Base-by-base conservation (phyloP, 2,113 vertebrate species). In the Jacana jacana region DNA sequence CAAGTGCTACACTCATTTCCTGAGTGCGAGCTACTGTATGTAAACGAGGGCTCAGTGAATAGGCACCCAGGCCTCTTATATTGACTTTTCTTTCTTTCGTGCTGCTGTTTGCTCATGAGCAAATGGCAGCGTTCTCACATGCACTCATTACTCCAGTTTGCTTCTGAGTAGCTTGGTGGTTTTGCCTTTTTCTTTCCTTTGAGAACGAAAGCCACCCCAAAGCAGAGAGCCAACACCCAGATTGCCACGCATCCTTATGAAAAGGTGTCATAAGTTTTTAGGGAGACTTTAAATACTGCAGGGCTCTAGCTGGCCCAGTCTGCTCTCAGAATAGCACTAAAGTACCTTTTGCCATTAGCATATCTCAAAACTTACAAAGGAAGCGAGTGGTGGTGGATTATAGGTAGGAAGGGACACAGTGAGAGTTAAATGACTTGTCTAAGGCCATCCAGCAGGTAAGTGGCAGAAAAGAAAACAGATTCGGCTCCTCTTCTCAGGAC, bases 1-100 rank as follows among this genome's bases (percentile, higher is more conserved):
- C 95, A 97, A 96, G 95, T 22, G 81, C 92, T 30, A 4, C 49
- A 11, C 73, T 95, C 88, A 89, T 92, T 95, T 97, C 96, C 93
- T 92, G 96, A 94, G 77, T 16, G 11, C 8, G n/a, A 87, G 92
- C 37, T 40, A 83, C 88, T 25, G 39, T 78, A 42, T 68, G 83
- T 75, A 88, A 87, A 78, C 6, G 52, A 91, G 81, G 51, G 65
- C 57, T 65, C 54, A 5, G 44, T 88, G 93, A 94, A 93, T 61
- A 85, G 90, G 49, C 61, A 76, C 86, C 72, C 22, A 7, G 33
- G 80, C 49, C 91, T 95, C 83, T 81, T 63, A 17, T 76, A 89
- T 84, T 92, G 93, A 94, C 94, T 96, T 93, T 89, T 71, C 31
- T 95, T 93, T 95, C 76, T 95, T 93, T 68, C 86, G 93, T 5